Conservation (phyloP, 2,888 invertebrate genomes). For the Norana najaformis region DNA sequence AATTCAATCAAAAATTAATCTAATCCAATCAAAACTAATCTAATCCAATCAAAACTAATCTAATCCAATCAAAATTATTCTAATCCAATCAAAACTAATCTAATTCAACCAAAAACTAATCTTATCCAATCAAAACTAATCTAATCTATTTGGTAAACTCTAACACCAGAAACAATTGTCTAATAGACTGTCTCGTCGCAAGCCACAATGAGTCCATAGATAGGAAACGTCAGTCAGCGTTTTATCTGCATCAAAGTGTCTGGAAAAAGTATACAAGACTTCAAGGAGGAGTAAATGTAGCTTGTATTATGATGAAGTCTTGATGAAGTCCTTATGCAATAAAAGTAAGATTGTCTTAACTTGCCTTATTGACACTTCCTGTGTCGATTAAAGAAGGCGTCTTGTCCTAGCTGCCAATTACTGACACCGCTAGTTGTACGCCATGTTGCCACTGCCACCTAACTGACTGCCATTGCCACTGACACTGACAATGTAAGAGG, state of each 20-base stretch:
- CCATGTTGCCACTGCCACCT: slow-evolving; percentile 13
- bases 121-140: too few relatives aligned
- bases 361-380: not conserved
- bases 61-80: too few relatives aligned
- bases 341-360: not conserved
- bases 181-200: not conserved
- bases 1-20: too few relatives aligned
- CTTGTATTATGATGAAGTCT: too few relatives aligned
- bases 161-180: not conserved
- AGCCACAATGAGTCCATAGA: not conserved
- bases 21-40: too few relatives aligned
- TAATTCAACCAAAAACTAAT: too few relatives aligned
- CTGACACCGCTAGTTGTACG: not conserved
- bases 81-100: too few relatives aligned
- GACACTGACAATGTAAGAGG: not conserved
- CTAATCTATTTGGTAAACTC: too few relatives aligned
- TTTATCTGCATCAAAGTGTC: not conserved
- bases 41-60: too few relatives aligned
- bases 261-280: not conserved
- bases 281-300: not conserved
- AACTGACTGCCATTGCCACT: not conserved
- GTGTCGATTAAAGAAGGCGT: not conserved
- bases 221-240: not conserved
- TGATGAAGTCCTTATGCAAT: not conserved
- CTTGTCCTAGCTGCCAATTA: not conserved